These are phyloP conservation scores for Clitarchus hookeri DNA, from an alignment of 2,888 invertebrate species.

Conservation along the genomic window DNA sequence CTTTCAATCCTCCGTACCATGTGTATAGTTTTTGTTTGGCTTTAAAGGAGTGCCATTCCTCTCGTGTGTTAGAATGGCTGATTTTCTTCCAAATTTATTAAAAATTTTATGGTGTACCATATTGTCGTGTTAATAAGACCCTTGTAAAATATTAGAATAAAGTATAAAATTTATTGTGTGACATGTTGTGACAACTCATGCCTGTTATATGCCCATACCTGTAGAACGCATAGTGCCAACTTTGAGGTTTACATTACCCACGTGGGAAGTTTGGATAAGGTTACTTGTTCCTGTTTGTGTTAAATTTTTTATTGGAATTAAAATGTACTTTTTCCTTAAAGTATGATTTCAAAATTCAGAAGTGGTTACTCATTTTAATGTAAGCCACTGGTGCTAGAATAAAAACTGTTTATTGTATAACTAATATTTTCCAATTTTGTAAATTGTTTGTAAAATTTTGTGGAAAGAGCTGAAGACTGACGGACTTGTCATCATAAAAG, in stretches of 20 bases:
- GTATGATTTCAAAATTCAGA: not conserved
- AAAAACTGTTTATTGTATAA: slow-evolving; percentile 6
- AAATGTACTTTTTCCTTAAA: not conserved
- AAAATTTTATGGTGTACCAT: slow-evolving; percentile 12
- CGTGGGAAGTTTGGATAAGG: not conserved
- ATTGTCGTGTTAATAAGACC: slow-evolving; percentile 23
- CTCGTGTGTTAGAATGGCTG: not conserved
- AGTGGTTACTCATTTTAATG: not conserved
- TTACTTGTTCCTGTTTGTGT: not conserved
- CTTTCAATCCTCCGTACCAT: slow-evolving; percentile 23
- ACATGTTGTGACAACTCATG: slow-evolving; percentile 6
- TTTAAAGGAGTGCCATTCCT: not conserved
- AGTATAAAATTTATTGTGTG: not conserved
- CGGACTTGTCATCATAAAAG: not conserved
- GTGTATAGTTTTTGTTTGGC: slow-evolving; percentile 33
- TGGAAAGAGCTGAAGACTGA: slow-evolving; percentile 2
- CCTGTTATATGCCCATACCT: slow-evolving; percentile 5
- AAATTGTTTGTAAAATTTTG: not conserved
- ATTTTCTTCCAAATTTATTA: slow-evolving; percentile 17
- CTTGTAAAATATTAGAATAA: not conserved
- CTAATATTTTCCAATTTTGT: not conserved
- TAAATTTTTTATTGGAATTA: not conserved
- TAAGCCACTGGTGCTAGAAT: slow-evolving; percentile 8
- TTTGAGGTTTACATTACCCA: not conserved
- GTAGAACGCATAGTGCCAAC: not conserved